These are phyloP conservation scores for Herminia tarsipennalis DNA, from an alignment of 2,888 invertebrate genomes.

Conservation along the genomic window DNA sequence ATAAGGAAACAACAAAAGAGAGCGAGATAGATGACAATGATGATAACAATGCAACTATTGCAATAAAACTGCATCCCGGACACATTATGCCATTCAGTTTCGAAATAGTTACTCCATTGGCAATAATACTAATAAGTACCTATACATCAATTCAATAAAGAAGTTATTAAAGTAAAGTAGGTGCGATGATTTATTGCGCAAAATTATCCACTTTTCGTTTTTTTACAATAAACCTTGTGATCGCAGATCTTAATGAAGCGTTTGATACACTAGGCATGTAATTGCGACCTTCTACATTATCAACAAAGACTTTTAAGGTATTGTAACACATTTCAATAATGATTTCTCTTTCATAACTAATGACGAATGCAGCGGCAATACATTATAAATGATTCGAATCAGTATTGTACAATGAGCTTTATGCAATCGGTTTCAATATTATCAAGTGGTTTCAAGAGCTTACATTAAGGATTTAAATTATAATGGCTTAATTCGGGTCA, in stretches of 20 bases:
- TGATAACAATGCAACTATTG: no score
- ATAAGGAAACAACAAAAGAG: no score
- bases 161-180: no score
- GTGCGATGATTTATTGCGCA: not conserved
- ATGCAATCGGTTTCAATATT: not conserved
- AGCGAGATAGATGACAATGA: no score
- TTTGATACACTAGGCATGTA: slow-evolving; percentile 2
- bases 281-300: not conserved
- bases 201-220: not conserved
- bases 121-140: no score
- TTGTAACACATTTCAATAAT: not conserved
- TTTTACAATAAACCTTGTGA: not conserved
- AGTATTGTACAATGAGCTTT: not conserved
- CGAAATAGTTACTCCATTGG: no score
- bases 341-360: slow-evolving; percentile 1
- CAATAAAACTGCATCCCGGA: no score
- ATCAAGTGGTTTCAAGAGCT: no score
- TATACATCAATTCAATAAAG: no score
- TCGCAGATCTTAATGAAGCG: slow-evolving; percentile 3
- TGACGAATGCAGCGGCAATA: not conserved
- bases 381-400: not conserved
- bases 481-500: no score
- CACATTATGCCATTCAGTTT: no score
- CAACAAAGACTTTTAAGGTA: not conserved
- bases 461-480: no score